Evolutionary conservation across 2,888 invertebrate species (phyloP).

Genomic region (Cheiracanthium punctorium): DNA sequence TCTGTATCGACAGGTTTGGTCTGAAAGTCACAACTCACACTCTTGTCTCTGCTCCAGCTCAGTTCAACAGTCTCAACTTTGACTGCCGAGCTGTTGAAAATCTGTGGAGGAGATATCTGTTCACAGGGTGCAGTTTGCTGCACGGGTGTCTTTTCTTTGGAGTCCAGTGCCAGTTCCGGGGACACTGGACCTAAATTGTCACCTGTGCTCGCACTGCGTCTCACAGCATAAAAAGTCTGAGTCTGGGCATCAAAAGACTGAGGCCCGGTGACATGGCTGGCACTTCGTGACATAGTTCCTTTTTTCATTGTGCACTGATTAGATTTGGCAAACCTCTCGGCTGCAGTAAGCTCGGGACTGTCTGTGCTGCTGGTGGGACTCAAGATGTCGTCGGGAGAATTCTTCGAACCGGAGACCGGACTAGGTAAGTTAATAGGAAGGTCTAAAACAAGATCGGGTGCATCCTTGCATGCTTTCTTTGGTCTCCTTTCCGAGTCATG

Average conservation of each 20-base stretch:
- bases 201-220: slow-evolving; percentile 68
- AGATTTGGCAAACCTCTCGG: slow-evolving; percentile 86
- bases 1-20: slow-evolving; percentile 19
- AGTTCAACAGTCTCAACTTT: slow-evolving; percentile 67
- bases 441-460: slow-evolving; percentile 90
- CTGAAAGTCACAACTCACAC: slow-evolving; percentile 12
- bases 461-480: slow-evolving; percentile 76
- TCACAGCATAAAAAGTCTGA: slow-evolving; percentile 64
- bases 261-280: slow-evolving; percentile 60
- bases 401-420: slow-evolving; percentile 69
- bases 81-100: slow-evolving; percentile 5
- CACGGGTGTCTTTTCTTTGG: slow-evolving; percentile 48
- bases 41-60: slow-evolving; percentile 50
- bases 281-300: slow-evolving; percentile 72
- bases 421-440: slow-evolving; percentile 79
- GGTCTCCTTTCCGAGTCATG: slow-evolving; percentile 72
- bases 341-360: slow-evolving; percentile 80
- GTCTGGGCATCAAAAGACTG: slow-evolving; percentile 58
- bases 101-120: slow-evolving; percentile 13
- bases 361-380: slow-evolving; percentile 53
- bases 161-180: slow-evolving; percentile 42
- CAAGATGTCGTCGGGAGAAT: slow-evolving; percentile 36
- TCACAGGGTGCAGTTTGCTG: slow-evolving; percentile 27
- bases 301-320: slow-evolving; percentile 87
- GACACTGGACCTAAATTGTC: slow-evolving; percentile 56